A percentile compares a stretch with the other conserved stretches of the same genome.
Conservation (phyloP, 2,797 vertebrate genomes). For the Rachycentron canadum region DNA sequence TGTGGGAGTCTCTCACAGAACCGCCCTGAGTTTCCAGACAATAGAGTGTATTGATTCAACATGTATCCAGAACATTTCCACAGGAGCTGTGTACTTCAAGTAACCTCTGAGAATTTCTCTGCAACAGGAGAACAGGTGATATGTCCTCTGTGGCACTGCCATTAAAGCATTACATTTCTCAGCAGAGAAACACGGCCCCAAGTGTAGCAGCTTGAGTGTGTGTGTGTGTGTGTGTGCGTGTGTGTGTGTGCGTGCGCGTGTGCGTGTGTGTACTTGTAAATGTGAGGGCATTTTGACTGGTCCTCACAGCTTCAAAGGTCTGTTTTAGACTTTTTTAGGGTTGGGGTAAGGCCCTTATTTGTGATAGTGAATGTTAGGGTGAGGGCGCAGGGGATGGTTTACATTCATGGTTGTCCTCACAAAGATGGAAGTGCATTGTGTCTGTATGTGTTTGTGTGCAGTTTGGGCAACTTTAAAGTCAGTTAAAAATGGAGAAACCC, state of each 20-base stretch:
- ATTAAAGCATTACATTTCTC: conserved; percentile 68
- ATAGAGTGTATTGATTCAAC: conserved; percentile 75
- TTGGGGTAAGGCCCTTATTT: too few relatives aligned
- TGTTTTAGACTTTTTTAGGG: neutral
- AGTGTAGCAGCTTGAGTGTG: conserved; percentile 18
- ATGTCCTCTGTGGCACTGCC: conserved; percentile 56
- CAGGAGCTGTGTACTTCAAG: conserved; percentile 46
- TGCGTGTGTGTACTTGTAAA: too few relatives aligned
- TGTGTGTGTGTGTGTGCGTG: neutral
- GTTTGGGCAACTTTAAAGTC: neutral
- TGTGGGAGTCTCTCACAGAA: conserved; percentile 67
- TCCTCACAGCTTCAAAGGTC: neutral
- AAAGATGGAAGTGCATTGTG: too few relatives aligned
- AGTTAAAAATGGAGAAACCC: neutral
- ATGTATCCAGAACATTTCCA: conserved; percentile 59
- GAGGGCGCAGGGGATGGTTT: too few relatives aligned
- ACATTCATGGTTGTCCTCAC: too few relatives aligned
- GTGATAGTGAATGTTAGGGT: too few relatives aligned
- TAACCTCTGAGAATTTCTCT: conserved; percentile 52
- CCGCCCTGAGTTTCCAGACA: conserved; percentile 67
- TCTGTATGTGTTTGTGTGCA: neutral
- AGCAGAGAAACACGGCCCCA: conserved; percentile 23
- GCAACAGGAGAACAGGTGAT: conserved; percentile 60
- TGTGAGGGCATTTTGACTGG: neutral
- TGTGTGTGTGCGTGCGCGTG: neutral